Conservation (phyloP, 2,888 invertebrate species). For the Chalcosyrphus nemorum region DNA sequence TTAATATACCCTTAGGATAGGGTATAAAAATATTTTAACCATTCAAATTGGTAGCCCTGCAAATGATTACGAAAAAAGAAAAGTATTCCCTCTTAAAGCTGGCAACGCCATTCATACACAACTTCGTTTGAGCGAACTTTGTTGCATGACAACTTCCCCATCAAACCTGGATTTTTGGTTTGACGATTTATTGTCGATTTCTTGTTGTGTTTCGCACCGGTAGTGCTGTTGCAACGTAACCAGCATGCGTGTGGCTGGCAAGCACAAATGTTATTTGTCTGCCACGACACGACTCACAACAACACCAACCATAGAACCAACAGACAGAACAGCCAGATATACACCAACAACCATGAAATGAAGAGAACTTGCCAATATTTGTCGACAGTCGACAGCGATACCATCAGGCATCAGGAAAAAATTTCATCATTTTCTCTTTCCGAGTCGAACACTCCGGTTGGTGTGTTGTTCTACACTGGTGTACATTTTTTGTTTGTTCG, state of each 20-base stretch:
- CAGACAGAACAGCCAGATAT: no score
- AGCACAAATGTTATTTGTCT: slow-evolving; percentile 48
- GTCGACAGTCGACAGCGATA: slow-evolving; percentile 18
- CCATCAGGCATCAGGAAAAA: slow-evolving; percentile 26
- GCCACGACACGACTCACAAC: slow-evolving; percentile 17
- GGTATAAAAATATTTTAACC: background rate
- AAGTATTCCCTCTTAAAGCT: background rate
- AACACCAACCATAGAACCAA: slow-evolving; percentile 4
- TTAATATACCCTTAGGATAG: background rate
- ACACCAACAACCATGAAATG: no score
- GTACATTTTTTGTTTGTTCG: background rate
- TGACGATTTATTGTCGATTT: background rate
- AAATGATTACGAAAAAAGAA: background rate
- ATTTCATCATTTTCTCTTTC: slow-evolving; percentile 56
- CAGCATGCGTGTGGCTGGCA: slow-evolving; percentile 6
- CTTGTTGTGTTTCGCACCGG: slow-evolving; percentile 3
- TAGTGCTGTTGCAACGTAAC: slow-evolving; percentile 4
- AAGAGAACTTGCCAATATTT: slow-evolving; percentile 10
- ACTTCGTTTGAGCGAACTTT: background rate
- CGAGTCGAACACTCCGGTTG: slow-evolving; percentile 54
- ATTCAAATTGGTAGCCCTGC: background rate
- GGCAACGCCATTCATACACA: slow-evolving; percentile 36
- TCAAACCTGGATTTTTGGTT: background rate
- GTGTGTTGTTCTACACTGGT: slow-evolving; percentile 16
- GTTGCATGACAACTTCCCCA: slow-evolving; percentile 15